phyloP scores from a whole-genome alignment of 2,888 invertebrate species.

The Mesoligia furuncula region DNA sequence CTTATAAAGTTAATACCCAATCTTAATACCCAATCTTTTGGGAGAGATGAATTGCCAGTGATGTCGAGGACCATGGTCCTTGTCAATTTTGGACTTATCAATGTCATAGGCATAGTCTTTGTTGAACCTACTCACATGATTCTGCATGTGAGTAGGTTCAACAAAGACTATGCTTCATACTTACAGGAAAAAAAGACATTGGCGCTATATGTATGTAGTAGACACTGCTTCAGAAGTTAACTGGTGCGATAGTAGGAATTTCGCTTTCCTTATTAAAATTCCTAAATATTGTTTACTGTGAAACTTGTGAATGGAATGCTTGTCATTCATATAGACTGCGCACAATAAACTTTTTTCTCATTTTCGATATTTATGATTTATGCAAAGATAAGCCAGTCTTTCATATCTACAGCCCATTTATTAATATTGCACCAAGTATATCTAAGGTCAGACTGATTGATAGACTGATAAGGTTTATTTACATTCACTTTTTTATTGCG shows the following conservation, averaged over 20 bases:
- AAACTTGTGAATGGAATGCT: conserved; percentile 45
- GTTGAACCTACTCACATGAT: too few relatives aligned
- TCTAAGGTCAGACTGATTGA: conserved; percentile 47
- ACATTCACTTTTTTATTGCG: conserved; percentile 10
- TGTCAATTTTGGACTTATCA: background rate
- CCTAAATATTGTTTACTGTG: conserved; percentile 6
- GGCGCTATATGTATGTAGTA: background rate
- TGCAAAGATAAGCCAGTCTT: conserved; percentile 48
- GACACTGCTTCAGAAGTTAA: background rate
- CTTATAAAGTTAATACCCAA: background rate
- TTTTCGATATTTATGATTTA: conserved; percentile 51
- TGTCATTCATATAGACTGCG: conserved; percentile 24
- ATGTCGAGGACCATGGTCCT: background rate
- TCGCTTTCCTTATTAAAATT: background rate
- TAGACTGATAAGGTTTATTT: conserved; percentile 34
- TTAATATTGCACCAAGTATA: conserved; percentile 47
- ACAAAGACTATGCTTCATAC: background rate
- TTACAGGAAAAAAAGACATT: background rate
- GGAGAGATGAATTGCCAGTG: background rate
- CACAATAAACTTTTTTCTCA: conserved; percentile 45
- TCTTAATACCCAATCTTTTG: background rate
- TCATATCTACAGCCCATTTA: conserved; percentile 49
- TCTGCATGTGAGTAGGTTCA: background rate
- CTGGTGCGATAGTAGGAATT: background rate
- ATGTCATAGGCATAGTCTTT: too few relatives aligned